Base-by-base conservation (phyloP, 1,140 invertebrate genomes). In the Drosophila nigromelanica region DNA sequence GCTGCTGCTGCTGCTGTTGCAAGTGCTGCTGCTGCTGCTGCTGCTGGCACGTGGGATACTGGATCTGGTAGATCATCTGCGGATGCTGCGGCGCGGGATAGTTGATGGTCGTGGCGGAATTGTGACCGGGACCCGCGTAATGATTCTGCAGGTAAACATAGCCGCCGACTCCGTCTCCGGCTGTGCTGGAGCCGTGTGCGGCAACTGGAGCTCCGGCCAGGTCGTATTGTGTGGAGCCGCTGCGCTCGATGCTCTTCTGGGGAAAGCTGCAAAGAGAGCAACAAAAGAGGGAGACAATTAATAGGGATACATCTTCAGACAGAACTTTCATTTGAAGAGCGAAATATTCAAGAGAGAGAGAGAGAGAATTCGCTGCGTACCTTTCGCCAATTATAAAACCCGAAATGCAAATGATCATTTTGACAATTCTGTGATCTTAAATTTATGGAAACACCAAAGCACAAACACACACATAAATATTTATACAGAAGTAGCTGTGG, bases 371-470 rank as follows among this genome's bases (percentile, higher is more conserved):
- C 45, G 47, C 11, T 70, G 71, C 82, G 89, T 94, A 94, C 91
- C 94, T 94, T 94, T 94, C 92, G 93, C 94, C 92, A 93, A 93
- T 93, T 90, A 94, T 91, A 92, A 94, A 94, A 93, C 94, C 94
- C 58, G 94, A 94, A 85, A 94, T 94, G 89, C 94, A 94, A 90
- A 94, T 94, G 89, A 95, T 94, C 94, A 95, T 95, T 63, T 76
- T 55, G 47, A 24, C 24, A 55, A 58, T 51, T 37, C 54, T 59
- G 43, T 14, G 60, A 56, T 47, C 27, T 42, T 11, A 5, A 58
- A 45, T 50, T 42, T 59, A 15, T 18, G 8, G n/a, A 48, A 33
- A 59, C 47, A 67, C 18, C 18, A 18, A 18, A 18, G 18, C 35
- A 66, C 37, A 59, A 8, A 56, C 18, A 18, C 11, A 43, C 6